Evolutionary conservation across 2,888 invertebrate genomes (phyloP).

Genomic region (Tachystola acroxantha): DNA sequence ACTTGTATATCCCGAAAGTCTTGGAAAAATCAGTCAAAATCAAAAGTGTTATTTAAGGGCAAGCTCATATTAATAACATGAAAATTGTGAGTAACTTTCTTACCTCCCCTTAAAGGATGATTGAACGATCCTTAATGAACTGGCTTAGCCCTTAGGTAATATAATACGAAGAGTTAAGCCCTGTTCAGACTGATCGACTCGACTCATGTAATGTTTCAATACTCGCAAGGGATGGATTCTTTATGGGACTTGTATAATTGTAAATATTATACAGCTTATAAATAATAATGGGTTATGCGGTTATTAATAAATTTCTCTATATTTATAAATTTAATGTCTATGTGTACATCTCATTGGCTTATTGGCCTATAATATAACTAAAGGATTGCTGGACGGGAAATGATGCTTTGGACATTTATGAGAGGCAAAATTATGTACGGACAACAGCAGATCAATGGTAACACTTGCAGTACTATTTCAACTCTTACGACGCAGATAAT

Average conservation of each 20-base stretch:
- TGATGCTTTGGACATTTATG: too few relatives aligned
- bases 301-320: too few relatives aligned
- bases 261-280: too few relatives aligned
- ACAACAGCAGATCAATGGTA: too few relatives aligned
- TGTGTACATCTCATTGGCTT: too few relatives aligned
- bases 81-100: constrained; percentile 17
- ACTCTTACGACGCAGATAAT: too few relatives aligned
- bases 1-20: constrained; percentile 18
- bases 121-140: constrained; percentile 64
- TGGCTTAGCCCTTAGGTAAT: constrained; percentile 54
- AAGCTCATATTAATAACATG: neutral
- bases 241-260: constrained; percentile 14
- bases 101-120: constrained; percentile 49
- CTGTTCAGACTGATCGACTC: constrained; percentile 30
- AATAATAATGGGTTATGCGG: too few relatives aligned
- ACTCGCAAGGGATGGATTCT: constrained; percentile 11
- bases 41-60: constrained; percentile 14
- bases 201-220: constrained; percentile 32
- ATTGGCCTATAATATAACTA: too few relatives aligned
- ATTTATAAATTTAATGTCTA: too few relatives aligned
- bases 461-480: too few relatives aligned
- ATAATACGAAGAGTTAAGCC: constrained; percentile 44
- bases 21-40: constrained; percentile 21
- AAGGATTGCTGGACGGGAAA: too few relatives aligned
- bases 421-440: too few relatives aligned